Evolutionary conservation across 2,113 vertebrate species (phyloP).

Genomic region (Scalopus aquaticus): DNA sequence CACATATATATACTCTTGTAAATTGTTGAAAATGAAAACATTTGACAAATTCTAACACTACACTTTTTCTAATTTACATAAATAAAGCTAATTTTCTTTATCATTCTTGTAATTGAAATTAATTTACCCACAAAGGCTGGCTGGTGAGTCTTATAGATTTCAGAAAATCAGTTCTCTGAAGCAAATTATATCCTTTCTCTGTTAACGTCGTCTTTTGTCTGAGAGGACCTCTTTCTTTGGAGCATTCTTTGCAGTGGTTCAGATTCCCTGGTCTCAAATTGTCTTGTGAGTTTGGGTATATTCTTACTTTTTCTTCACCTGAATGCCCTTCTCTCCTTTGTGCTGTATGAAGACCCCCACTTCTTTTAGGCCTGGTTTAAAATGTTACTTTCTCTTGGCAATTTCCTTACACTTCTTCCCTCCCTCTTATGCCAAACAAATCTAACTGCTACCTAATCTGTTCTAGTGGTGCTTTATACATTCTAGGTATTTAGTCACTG

Average conservation of each 20-base stretch:
- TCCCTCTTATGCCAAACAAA: not conserved
- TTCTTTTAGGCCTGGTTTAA: not conserved
- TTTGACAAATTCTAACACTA: constrained; percentile 84
- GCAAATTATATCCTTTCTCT: not conserved
- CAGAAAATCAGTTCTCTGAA: not conserved
- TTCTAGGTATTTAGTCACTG: not conserved
- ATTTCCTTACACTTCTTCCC: not conserved
- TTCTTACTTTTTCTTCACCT: not conserved
- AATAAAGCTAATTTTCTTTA: constrained; percentile 91
- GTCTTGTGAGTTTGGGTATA: not conserved
- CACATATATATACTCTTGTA: constrained; percentile 84
- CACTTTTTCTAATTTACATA: constrained; percentile 87
- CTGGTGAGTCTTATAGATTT: not conserved
- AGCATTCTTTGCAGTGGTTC: not conserved
- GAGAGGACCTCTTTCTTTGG: not conserved
- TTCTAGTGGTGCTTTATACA: not conserved
- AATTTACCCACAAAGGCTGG: constrained; percentile 51
- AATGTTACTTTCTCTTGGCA: constrained; percentile 5
- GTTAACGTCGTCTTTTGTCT: constrained; percentile 9
- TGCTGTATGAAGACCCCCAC: not conserved
- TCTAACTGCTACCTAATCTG: not conserved
- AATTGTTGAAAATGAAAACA: constrained; percentile 87
- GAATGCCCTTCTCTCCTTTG: not conserved
- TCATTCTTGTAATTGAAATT: constrained; percentile 66
- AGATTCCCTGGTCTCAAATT: not conserved